Evolutionary conservation across 2,888 invertebrate species (phyloP), one percentile per base, ranked within the genome.

Genomic region (Tinea trinotella): DNA sequence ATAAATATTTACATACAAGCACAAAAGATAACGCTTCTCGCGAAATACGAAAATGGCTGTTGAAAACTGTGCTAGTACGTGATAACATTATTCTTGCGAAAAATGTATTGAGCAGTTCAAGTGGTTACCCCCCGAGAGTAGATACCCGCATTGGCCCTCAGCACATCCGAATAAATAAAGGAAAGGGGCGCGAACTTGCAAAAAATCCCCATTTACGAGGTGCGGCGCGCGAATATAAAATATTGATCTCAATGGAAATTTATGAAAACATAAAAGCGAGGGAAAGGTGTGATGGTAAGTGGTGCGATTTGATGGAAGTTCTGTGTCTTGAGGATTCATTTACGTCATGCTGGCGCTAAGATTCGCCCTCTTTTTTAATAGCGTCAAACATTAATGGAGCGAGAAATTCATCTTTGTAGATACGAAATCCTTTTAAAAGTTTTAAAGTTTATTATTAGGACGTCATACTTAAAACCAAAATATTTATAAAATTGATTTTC

Each of bases 181-280:
- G 56, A 56, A 53, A 55, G 55, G 58, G 30, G 34, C 15, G 60
- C 57, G 59, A 61, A 64, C 60, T 63, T 60, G 62, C 62, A 54
- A 60, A 64, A 62, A 77, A 65, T 64, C 67, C 67, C 72, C 70
- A 67, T 73, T 70, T 64, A 68, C 69, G 67, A 67, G 68, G 66
- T 66, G 68, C 69, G 66, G 71, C 40, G 64, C 66, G 74, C 70
- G 75, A 74, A 78, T 78, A 79, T 82, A 77, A 80, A 81, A 81
- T 79, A 83, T 83, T 79, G 84, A 84, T 83, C 80, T 71, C 70
- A 61, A 67, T 66, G 74, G 68, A 74, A 79, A 82, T 82, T 80
- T 83, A 80, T 82, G 80, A 81, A 83, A 82, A 80, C 77, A 76
- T 81, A 81, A 80, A 80, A 82, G 76, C 66, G 69, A 64, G 66